Evolutionary conservation across 2,113 vertebrate species (phyloP), one percentile per base, ranked within the genome.

Genomic region (Plotosus lineatus): DNA sequence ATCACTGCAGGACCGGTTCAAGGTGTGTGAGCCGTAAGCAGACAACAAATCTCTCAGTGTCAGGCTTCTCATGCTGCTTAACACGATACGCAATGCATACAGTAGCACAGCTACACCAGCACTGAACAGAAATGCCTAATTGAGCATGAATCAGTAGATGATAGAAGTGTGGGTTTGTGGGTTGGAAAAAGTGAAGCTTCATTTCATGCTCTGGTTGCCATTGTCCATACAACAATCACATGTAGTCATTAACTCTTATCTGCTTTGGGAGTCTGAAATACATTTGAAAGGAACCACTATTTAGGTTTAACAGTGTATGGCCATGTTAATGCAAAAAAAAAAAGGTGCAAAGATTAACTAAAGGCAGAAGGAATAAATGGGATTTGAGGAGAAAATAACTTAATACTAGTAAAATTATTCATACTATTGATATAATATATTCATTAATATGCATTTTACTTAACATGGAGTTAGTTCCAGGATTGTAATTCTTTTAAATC

Each of bases 1-100:
- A 86, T 98, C 90, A 98, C 95, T 0, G 95, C 97, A 1, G 95
- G 95, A 82, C 95, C 97, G 4, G 92, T 95, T 1, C 92, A 95
- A 92, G 97, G 97, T 99, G 86, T 88, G 94, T 42, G 72, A 33
- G 50, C 38, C 50, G 15, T 7, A 40, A 77, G 26, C 78, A 51
- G 28, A 84, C 74, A 79, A 79, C 83, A 81, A 56, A 81, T 71
- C 60, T 66, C n/a, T 38, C 60, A 44, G 36, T 46, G 42, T 65
- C 51, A 50, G 36, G 9, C 26, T 17, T n/a, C 65, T 51, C 40
- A 31, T 78, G 72, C 42, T 84, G 58, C 23, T 77, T 56, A 82
- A 80, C 61, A 79, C 63, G 15, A 61, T 33, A 40, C 40, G 79
- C 61, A 75, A 60, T 75, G 40, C 72, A 46, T 65, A 68, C 66